Evolutionary conservation across 1,140 invertebrate species (phyloP), one percentile per base, ranked within the genome.

Genomic region (Brachionus plicatilis): DNA sequence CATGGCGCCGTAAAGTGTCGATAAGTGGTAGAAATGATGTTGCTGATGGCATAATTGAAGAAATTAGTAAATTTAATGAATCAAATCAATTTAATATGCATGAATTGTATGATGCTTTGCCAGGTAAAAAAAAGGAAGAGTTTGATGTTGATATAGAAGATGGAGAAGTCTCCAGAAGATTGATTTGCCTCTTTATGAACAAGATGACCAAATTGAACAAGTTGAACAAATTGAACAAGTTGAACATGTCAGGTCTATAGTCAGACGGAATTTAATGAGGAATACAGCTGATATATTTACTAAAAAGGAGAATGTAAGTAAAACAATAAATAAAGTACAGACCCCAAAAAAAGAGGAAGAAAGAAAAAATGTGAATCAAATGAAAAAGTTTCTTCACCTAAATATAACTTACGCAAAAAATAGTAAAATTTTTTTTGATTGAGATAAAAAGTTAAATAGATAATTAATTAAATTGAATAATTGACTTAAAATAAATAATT

Each of bases 331-430:
- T 68, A 68, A 68, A 68, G 65, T 68, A 68, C 33, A 68, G 65
- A 68, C 65, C 29, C 65, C 65, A 68, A 68, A 68, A 68, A 68
- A 68, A 27, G 65, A 68, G 65, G 65, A 27, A 68, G 65, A 68
- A 68, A 68, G 65, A 68, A 68, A 68, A 68, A 68, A 68, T 33
- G 65, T 68, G 65, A 68, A 68, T 33, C 24, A 68, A 68, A 33
- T 68, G 65, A 7, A 37, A 27, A 68, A 68, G 65, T 68, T 68
- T 12, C 6, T 68, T 27, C 24, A 37, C 24, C 24, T 68, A 68
- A 8, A 68, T 68, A 68, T 68, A 68, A 68, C 29, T 68, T 68
- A 37, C 24, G 65, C 14, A 68, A 68, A 68, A 68, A 37, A 68
- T 27, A 68, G 27, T 68, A 33, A 33, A 27, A 5, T 68, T 68